Percentiles rank a stretch among this genome's conserved stretches.
phyloP scores from a whole-genome alignment of 2,113 vertebrate species.

The Hydropotes inermis region DNA sequence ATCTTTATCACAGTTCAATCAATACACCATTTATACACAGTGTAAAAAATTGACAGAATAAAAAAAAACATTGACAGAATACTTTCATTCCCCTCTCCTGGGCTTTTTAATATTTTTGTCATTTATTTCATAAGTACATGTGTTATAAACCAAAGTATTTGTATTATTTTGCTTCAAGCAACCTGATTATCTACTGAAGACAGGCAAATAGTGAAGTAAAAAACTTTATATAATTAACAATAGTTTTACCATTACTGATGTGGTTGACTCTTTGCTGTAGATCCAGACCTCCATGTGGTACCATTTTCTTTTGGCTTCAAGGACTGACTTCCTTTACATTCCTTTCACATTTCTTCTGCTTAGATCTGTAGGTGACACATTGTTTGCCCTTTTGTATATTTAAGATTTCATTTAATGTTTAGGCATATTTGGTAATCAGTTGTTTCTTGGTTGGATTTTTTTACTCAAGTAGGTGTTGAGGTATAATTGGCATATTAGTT shows the following conservation, averaged over 20 bases:
- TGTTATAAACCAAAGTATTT: neutral
- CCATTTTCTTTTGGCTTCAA: neutral
- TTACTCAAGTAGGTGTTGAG: neutral
- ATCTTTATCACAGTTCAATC: neutral
- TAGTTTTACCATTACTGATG: neutral
- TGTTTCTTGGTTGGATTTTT: neutral
- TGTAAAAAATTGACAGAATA: neutral
- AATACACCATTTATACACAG: neutral
- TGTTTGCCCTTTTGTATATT: neutral
- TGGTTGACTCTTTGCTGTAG: neutral
- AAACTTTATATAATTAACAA: neutral
- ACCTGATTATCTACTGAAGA: neutral
- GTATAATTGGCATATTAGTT: neutral
- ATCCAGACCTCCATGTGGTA: neutral
- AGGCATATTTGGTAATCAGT: neutral
- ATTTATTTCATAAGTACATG: neutral
- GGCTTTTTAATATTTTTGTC: neutral
- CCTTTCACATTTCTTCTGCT: neutral
- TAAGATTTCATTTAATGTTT: neutral
- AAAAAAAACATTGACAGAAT: neutral
- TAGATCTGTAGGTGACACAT: neutral
- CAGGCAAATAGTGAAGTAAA: neutral
- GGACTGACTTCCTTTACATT: neutral
- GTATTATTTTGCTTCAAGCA: neutral
- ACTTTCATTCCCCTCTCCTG: neutral